Percentiles rank a stretch among this genome's conserved stretches.
These are phyloP conservation scores for Phenacoccus solenopsis DNA, from an alignment of 1,140 invertebrate species.

Conservation along the genomic window DNA sequence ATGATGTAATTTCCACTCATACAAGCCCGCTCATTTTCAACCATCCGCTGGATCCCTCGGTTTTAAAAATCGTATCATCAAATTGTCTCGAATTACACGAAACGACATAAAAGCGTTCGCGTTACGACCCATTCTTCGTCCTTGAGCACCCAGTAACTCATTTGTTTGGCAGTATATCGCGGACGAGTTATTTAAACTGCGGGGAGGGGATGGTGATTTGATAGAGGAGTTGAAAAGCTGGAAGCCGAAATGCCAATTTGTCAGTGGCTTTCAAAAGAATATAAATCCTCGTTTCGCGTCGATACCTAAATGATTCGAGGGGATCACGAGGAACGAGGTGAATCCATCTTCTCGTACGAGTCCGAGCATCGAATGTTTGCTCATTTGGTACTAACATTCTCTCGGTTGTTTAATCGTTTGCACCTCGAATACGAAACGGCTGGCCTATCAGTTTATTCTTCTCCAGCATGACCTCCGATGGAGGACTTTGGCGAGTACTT, in stretches of 20 bases:
- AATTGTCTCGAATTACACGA: too few relatives aligned
- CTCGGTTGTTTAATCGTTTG: not conserved
- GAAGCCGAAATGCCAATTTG: constrained; percentile 17
- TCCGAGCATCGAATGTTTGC: not conserved
- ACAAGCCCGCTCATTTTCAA: too few relatives aligned
- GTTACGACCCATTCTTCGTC: too few relatives aligned
- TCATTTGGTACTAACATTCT: not conserved
- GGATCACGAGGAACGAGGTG: not conserved
- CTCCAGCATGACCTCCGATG: not conserved
- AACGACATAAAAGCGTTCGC: too few relatives aligned
- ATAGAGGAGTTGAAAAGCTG: constrained; percentile 11
- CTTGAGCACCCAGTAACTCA: not conserved
- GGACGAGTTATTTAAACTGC: constrained; percentile 12
- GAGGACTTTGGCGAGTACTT: not conserved
- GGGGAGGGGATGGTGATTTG: constrained; percentile 8
- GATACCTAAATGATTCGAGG: constrained; percentile 12
- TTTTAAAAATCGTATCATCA: too few relatives aligned
- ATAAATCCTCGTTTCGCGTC: constrained; percentile 17
- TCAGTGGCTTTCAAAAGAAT: constrained; percentile 16
- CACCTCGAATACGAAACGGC: not conserved
- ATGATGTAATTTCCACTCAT: too few relatives aligned
- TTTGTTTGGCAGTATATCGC: constrained; percentile 13
- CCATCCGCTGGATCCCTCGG: too few relatives aligned
- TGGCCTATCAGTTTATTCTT: too few relatives aligned
- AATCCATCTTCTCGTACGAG: not conserved